Base-by-base conservation (phyloP, 2,888 invertebrate genomes). In the Phalera bucephala region DNA sequence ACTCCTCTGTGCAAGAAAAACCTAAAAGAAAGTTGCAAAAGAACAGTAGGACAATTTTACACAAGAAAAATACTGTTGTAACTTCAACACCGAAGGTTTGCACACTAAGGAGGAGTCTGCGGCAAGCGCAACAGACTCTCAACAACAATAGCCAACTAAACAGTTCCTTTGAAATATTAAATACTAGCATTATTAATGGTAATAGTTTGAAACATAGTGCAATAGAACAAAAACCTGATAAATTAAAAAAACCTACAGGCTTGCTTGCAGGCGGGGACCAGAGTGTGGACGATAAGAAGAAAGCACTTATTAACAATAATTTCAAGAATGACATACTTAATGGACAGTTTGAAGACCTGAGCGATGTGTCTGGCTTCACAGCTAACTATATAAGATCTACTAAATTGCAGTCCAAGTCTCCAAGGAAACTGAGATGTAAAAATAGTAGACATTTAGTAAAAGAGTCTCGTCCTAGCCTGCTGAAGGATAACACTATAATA, bases 331-430 rank as follows among this genome's bases (percentile, higher is more conserved):
- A 42, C 7, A 44, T 45, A 14, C 43, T 52, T 1, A 84, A 84
- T 60, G 80, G 81, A 5, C 76, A 81, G 33, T 84, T 80, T 68
- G 88, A 88, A 40, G 87, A 89, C 32, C 45, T 82, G 10, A 89
- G 89, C 65, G 89, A 89, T 68, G 84, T 89, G 1, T 89, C 89
- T 20, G 89, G 89, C 0, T 84, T 88, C 37, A 89, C 89, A 13
- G 89, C 88, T 1, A 89, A 86, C 52, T 90, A 90, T 44, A 90
- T 90, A 17, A 70, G 86, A 19, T 90, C 90, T 10, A 87, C 89
- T 9, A 90, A 88, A 58, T 49, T 85, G 9, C 73, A 80, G 41
- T 69, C 78, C 23, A 86, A 79, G 58, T 73, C 73, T 37, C 64
- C 76, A 11, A 67, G 72, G 20, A 84, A 80, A 53, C 44, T 77